These are phyloP conservation scores for Therioaphis trifolii DNA, from an alignment of 2,888 invertebrate species.

Conservation along the genomic window DNA sequence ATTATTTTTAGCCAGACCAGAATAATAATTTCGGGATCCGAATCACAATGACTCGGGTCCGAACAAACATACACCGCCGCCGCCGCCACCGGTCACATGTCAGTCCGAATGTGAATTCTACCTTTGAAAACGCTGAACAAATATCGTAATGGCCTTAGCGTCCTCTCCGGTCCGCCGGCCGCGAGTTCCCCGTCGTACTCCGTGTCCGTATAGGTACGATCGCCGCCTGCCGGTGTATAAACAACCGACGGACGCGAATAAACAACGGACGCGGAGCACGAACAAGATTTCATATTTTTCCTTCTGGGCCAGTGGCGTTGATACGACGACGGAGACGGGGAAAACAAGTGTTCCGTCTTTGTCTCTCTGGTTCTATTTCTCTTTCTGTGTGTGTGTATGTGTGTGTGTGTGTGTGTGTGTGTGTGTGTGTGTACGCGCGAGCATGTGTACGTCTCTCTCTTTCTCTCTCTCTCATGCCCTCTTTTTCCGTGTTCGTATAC, in stretches of 20 bases:
- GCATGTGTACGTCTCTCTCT: too few species aligned
- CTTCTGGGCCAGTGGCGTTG: background rate
- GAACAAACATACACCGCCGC: conserved; percentile 4
- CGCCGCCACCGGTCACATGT: background rate
- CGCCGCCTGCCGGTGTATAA: background rate
- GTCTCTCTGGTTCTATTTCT: too few species aligned
- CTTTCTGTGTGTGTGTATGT: background rate
- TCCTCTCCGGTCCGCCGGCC: too few species aligned
- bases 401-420: too few species aligned
- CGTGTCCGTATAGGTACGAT: too few species aligned
- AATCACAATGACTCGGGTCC: conserved; percentile 30
- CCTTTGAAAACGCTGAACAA: conserved; percentile 39
- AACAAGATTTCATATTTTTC: conserved; percentile 51
- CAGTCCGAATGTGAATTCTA: conserved; percentile 13
- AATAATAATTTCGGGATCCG: conserved; percentile 11
- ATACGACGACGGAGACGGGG: background rate
- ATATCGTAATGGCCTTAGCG: conserved; percentile 16
- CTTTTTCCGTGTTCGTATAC: background rate
- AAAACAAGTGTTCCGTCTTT: conserved; percentile 3
- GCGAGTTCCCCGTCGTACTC: too few species aligned
- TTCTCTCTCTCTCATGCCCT: background rate
- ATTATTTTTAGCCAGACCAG: conserved; percentile 26
- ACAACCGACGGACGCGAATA: conserved; percentile 36
- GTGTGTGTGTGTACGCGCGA: too few species aligned
- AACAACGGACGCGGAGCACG: conserved; percentile 30